These are phyloP conservation scores for Euspilapteryx auroguttella DNA, from an alignment of 2,888 invertebrate genomes.

Conservation along the genomic window DNA sequence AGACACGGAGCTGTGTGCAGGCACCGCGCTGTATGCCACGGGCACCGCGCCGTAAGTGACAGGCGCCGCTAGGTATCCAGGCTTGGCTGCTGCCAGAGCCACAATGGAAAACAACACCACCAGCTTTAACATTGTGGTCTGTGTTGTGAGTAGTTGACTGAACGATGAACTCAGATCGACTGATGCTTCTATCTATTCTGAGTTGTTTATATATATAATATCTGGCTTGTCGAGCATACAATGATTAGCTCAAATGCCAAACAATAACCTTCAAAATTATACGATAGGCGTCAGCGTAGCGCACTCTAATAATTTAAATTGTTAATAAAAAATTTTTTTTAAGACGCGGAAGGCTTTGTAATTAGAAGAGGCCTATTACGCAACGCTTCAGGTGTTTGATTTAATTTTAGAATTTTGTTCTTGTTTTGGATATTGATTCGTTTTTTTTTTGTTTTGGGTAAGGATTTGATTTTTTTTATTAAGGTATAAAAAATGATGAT, in stretches of 20 bases:
- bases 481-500: no score
- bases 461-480: no score
- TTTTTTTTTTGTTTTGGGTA: no score
- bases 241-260: no score
- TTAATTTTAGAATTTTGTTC: no score
- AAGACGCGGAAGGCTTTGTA: conserved; percentile 15
- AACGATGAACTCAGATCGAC: conserved; percentile 31
- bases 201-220: conserved; percentile 37
- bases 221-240: no score
- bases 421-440: no score
- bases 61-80: conserved; percentile 20
- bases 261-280: conserved; percentile 30
- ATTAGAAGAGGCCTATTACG: no score
- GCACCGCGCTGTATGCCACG: no score
- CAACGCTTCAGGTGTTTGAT: no score
- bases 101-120: conserved; percentile 65
- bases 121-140: conserved; percentile 55
- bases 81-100: conserved; percentile 61
- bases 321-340: conserved; percentile 12
- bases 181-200: conserved; percentile 26
- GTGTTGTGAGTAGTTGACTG: conserved; percentile 27
- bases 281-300: not conserved
- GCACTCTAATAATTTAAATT: not conserved
- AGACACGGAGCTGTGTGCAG: conserved; percentile 19
- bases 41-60: conserved; percentile 25